phyloP scores from a whole-genome alignment of 1,140 invertebrate species.

The Xylocopa sonorina region DNA sequence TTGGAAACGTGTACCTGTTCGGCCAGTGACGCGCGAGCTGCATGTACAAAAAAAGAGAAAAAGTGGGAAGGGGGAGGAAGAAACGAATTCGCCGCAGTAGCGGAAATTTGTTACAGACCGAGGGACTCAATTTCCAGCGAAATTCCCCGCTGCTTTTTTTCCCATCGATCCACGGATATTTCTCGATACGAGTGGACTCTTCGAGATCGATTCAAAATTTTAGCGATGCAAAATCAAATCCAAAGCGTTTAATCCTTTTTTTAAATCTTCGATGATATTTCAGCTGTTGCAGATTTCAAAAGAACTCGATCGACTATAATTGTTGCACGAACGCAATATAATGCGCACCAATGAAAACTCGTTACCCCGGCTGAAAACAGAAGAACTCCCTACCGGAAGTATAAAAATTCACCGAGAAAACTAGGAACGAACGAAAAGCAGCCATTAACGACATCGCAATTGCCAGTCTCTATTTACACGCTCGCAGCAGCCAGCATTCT shows the following conservation, averaged over 20 bases:
- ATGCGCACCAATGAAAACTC: too few species aligned
- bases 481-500: not conserved
- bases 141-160: not conserved
- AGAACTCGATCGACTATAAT: too few species aligned
- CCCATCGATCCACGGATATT: not conserved
- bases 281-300: too few species aligned
- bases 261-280: too few species aligned
- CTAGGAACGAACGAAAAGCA: not conserved
- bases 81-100: not conserved
- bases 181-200: not conserved
- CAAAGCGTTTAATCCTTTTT: too few species aligned
- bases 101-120: not conserved
- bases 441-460: too few species aligned
- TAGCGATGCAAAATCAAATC: too few species aligned
- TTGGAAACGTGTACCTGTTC: not conserved
- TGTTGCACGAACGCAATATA: too few species aligned
- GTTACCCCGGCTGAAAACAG: too few species aligned
- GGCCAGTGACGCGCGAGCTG: too few species aligned
- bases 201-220: constrained; percentile 10
- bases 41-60: not conserved
- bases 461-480: not conserved
- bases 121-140: constrained; percentile 13
- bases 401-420: not conserved
- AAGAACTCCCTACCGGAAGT: not conserved
- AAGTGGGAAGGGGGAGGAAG: not conserved